phyloP scores from a whole-genome alignment of 2,797 vertebrate species.

The Gymnodraco acuticeps region DNA sequence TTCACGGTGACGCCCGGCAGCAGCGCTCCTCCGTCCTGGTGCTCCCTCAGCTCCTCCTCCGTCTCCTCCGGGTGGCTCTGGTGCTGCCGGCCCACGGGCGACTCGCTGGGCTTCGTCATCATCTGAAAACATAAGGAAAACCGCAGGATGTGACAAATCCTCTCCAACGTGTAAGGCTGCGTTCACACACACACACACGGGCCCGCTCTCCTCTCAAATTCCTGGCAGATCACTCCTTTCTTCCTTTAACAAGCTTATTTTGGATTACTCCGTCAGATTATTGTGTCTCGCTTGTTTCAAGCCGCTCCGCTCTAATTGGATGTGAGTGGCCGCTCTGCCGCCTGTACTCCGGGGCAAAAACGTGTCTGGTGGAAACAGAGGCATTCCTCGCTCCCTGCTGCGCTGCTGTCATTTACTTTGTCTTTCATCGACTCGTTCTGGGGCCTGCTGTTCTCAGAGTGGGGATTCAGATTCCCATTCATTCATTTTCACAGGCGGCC shows the following conservation, averaged over 20 bases:
- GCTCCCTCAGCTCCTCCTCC: constrained; percentile 96
- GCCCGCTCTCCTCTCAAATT: constrained; percentile 48
- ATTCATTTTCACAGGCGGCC: constrained; percentile 36
- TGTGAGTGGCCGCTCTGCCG: constrained; percentile 50
- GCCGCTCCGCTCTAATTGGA: constrained; percentile 63
- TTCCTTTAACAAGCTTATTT: constrained; percentile 78
- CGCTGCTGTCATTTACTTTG: constrained; percentile 14
- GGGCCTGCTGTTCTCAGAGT: constrained; percentile 29
- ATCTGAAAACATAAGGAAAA: constrained; percentile 83
- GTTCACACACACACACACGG: constrained; percentile 10
- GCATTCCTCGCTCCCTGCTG: constrained; percentile 60
- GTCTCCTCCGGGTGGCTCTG: constrained; percentile 99
- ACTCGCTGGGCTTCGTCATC: constrained; percentile 92
- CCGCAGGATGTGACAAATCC: constrained; percentile 62
- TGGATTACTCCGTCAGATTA: constrained; percentile 63
- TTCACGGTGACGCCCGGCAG: constrained; percentile 89
- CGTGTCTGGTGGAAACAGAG: constrained; percentile 51
- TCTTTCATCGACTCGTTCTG: constrained; percentile 41
- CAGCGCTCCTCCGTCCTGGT: constrained; percentile 89
- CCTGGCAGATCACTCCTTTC: constrained; percentile 56
- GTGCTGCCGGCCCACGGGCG: constrained; percentile 89
- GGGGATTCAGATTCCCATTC: constrained; percentile 43
- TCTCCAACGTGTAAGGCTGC: constrained; percentile 37
- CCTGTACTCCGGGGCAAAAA: constrained; percentile 56
- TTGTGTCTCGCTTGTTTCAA: constrained; percentile 63